Conservation (phyloP, 1,140 invertebrate genomes). For the Zaprionus davidi region DNA sequence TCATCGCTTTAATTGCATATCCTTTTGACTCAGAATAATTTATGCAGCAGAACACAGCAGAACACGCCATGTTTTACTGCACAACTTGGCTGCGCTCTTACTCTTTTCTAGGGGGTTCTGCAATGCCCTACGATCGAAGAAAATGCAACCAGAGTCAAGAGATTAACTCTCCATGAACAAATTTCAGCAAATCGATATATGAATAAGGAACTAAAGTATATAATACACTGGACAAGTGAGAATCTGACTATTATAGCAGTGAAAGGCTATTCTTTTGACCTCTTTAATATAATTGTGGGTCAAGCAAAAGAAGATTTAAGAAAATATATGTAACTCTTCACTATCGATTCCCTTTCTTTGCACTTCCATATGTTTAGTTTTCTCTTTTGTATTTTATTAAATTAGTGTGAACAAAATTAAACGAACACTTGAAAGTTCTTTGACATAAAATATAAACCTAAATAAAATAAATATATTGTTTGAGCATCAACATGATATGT, state of each 20-base stretch:
- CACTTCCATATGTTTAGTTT: neutral
- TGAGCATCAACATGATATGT: too few species aligned
- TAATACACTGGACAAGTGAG: neutral
- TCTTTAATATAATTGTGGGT: neutral
- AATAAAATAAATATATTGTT: neutral
- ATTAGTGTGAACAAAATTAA: neutral
- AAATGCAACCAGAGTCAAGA: neutral
- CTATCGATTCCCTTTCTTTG: neutral
- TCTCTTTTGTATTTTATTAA: neutral
- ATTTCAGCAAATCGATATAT: neutral
- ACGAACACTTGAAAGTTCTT: neutral
- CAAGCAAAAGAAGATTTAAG: neutral
- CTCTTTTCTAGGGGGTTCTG: too few species aligned
- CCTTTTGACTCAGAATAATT: constrained; percentile 42
- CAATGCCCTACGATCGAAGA: too few species aligned
- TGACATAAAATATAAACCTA: neutral
- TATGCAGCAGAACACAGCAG: constrained; percentile 50
- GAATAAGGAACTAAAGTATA: neutral
- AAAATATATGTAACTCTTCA: neutral
- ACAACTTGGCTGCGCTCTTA: neutral
- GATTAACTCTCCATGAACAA: neutral
- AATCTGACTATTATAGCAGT: neutral
- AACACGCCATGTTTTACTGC: constrained; percentile 3
- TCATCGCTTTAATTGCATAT: constrained; percentile 76
- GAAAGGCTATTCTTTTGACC: neutral